Evolutionary conservation across 2,113 vertebrate species (phyloP).

Genomic region (Muscicapa adusta): DNA sequence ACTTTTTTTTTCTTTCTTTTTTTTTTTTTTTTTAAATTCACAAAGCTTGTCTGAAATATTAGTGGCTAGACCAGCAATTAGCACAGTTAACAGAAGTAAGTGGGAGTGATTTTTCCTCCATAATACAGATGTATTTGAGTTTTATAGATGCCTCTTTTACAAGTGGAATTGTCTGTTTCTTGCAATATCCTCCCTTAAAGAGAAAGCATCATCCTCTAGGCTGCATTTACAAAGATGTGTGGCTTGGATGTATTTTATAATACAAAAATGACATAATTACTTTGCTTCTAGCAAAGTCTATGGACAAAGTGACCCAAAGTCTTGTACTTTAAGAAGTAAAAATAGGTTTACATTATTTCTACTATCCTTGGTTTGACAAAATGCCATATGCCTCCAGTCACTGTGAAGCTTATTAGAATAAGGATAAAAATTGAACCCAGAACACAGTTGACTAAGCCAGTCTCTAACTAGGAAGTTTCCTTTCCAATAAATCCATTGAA

Average conservation of each 20-base stretch:
- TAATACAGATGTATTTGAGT: not conserved
- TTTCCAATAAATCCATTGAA: not conserved
- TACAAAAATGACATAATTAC: not conserved
- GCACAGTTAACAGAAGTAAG: not conserved
- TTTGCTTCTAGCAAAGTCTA: not conserved
- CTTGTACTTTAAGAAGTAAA: not conserved
- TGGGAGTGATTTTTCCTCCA: not conserved
- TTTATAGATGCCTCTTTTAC: not conserved
- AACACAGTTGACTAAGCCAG: not conserved
- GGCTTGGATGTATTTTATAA: not conserved
- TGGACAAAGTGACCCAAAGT: not conserved
- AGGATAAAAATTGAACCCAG: not conserved
- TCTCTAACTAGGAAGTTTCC: not conserved
- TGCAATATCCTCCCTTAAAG: not conserved
- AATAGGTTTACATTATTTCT: not conserved
- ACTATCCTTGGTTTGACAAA: not conserved
- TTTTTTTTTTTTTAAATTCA: not conserved
- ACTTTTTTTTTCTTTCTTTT: not conserved
- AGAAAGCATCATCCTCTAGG: not conserved
- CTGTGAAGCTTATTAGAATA: not conserved
- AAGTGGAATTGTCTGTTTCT: not conserved
- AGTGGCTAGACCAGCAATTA: not conserved
- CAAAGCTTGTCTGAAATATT: not conserved
- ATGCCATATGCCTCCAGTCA: not conserved
- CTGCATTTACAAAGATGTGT: not conserved